Conservation (phyloP, 2,797 vertebrate genomes). For the Scyliorhinus canicula region DNA sequence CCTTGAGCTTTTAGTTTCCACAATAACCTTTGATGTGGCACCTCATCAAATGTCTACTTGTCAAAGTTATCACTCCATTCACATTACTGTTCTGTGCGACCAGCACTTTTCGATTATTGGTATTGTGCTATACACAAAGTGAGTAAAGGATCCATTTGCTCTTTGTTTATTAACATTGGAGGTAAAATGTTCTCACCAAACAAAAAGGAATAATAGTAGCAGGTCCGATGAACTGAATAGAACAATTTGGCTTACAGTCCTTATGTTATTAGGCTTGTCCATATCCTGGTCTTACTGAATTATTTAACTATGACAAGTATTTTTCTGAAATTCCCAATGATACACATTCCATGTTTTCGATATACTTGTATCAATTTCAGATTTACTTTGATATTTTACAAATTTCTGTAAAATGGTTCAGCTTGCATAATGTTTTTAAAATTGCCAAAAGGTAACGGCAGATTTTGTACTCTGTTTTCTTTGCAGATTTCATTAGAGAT, state of each 20-base stretch:
- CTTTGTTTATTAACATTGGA: neutral
- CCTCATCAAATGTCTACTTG: neutral
- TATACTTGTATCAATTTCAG: neutral
- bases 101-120: neutral
- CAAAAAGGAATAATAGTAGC: neutral
- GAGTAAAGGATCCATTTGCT: neutral
- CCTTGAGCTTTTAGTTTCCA: too few relatives aligned
- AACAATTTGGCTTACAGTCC: neutral
- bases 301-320: neutral
- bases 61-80: neutral
- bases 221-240: neutral
- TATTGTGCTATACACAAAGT: neutral
- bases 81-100: neutral
- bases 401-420: neutral
- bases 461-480: neutral
- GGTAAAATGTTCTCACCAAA: neutral
- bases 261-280: neutral
- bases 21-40: too few relatives aligned
- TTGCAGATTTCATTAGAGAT: neutral
- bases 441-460: too few relatives aligned
- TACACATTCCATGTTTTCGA: neutral
- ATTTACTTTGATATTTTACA: neutral
- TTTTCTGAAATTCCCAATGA: neutral
- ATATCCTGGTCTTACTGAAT: neutral
- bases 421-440: neutral